Conservation (phyloP, 1,140 invertebrate genomes). For the Pantala flavescens region DNA sequence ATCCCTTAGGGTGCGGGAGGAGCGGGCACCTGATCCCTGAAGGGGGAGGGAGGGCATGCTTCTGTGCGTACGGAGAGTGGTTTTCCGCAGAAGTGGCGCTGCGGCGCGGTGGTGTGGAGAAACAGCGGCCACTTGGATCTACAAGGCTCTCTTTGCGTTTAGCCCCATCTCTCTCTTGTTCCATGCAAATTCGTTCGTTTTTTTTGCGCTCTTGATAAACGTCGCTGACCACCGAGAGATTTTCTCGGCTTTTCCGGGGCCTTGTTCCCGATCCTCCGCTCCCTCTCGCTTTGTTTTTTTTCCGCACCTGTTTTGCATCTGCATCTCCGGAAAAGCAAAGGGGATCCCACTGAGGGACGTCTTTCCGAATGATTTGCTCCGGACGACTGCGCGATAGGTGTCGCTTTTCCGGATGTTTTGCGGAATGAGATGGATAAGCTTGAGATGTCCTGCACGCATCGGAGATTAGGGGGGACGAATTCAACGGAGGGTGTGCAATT, state of each 20-base stretch:
- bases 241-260: background rate
- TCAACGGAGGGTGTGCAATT: no score
- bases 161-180: background rate
- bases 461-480: no score
- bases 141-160: background rate
- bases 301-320: background rate
- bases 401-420: no score
- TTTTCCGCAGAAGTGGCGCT: slow-evolving; percentile 2
- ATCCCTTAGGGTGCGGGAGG: background rate
- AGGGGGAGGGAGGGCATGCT: background rate
- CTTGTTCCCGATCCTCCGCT: background rate
- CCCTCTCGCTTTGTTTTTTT: background rate
- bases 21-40: background rate
- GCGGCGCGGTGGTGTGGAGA: background rate
- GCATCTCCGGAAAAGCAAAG: no score
- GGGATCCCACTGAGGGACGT: no score
- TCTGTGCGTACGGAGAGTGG: background rate
- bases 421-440: no score
- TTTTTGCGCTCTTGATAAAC: background rate
- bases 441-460: no score
- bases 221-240: slow-evolving; percentile 2
- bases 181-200: background rate
- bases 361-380: no score
- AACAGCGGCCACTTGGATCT: background rate
- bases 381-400: no score